Evolutionary conservation across 2,888 invertebrate species (phyloP).

Genomic region (Eilema caniola): DNA sequence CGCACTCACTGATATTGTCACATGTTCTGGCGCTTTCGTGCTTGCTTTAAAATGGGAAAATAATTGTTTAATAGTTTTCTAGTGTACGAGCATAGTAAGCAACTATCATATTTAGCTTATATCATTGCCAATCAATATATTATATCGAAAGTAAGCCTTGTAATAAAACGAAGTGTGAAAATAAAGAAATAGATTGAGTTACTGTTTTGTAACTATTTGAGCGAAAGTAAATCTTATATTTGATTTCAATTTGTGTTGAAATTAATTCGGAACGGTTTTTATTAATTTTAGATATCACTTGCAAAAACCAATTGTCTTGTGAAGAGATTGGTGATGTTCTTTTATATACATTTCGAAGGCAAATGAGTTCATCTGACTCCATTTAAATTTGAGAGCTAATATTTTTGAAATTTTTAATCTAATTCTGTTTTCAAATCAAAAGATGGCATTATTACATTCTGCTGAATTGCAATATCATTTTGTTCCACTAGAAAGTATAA

Average conservation of each 20-base stretch:
- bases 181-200: slow-evolving; percentile 14
- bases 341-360: not conserved
- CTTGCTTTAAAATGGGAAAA: too few relatives aligned
- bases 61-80: too few relatives aligned
- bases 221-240: slow-evolving; percentile 12
- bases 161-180: slow-evolving; percentile 20
- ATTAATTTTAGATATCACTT: slow-evolving; percentile 19
- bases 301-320: slow-evolving; percentile 6
- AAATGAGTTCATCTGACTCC: not conserved
- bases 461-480: not conserved
- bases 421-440: not conserved
- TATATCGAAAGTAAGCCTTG: slow-evolving; percentile 11
- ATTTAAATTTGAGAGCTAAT: not conserved
- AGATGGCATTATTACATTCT: slow-evolving; percentile 4
- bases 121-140: slow-evolving; percentile 9
- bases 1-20: too few relatives aligned
- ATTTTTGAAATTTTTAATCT: not conserved
- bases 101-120: not conserved
- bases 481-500: not conserved
- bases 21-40: not conserved
- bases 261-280: slow-evolving; percentile 19
- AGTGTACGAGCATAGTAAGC: not conserved
- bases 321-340: not conserved
- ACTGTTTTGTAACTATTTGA: slow-evolving; percentile 8
- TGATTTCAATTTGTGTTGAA: slow-evolving; percentile 20